Evolutionary conservation across 2,113 vertebrate genomes (phyloP).

Genomic region (Hypocryptadius cinnamomeus): DNA sequence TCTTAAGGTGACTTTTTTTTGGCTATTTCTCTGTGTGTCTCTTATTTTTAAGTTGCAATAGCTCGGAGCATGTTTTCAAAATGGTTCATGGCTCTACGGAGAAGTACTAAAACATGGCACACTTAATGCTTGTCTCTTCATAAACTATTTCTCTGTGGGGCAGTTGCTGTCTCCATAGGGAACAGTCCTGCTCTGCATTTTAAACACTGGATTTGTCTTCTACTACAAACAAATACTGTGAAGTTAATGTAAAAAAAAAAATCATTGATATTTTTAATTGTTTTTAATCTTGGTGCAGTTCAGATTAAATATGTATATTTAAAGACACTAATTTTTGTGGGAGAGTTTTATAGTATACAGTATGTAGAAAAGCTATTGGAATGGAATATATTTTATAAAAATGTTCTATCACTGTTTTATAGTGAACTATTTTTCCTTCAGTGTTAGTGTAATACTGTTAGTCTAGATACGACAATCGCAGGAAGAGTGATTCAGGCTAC

Average conservation of each 20-base stretch:
- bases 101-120: conserved; percentile 57
- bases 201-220: conserved; percentile 70
- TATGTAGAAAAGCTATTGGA: conserved; percentile 73
- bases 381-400: conserved; percentile 76
- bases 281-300: conserved; percentile 52
- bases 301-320: conserved; percentile 57
- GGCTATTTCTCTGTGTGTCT: conserved; percentile 5
- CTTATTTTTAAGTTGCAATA: conserved; percentile 51
- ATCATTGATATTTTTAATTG: conserved; percentile 55
- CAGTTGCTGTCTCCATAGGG: background rate
- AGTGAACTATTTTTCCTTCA: conserved; percentile 66
- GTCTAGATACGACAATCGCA: conserved; percentile 64
- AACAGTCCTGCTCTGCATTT: conserved; percentile 15
- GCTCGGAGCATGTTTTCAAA: conserved; percentile 34
- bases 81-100: conserved; percentile 38
- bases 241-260: conserved; percentile 55
- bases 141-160: conserved; percentile 35
- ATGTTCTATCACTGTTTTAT: conserved; percentile 72
- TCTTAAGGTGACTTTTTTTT: conserved; percentile 52
- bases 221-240: conserved; percentile 69
- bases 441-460: conserved; percentile 63
- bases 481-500: conserved; percentile 56
- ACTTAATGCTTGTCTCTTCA: conserved; percentile 4
- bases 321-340: conserved; percentile 62
- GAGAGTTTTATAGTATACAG: conserved; percentile 65